Evolutionary conservation across 2,888 invertebrate species (phyloP), one percentile per base, ranked within the genome.

Genomic region (Hirtodrosophila alboralis): DNA sequence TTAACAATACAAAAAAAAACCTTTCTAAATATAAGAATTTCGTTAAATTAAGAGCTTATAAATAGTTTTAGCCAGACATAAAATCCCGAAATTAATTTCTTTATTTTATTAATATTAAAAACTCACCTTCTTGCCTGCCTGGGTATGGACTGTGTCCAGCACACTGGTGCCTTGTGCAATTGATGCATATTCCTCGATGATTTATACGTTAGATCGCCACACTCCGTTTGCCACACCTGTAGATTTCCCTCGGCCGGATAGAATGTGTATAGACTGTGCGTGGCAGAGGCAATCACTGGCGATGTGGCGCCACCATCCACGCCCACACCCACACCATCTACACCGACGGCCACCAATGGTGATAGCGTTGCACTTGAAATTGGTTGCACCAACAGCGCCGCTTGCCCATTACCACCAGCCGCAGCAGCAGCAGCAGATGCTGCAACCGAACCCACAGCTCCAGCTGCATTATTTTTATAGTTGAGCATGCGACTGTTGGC

Each of bases 71-170:
- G n/a, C n/a, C n/a, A n/a, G n/a, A n/a, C n/a, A n/a, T n/a, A n/a
- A n/a, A n/a, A n/a, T n/a, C n/a, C n/a, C n/a, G n/a, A n/a, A n/a
- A n/a, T n/a, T n/a, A n/a, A n/a, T n/a, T n/a, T n/a, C n/a, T n/a
- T n/a, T n/a, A n/a, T n/a, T n/a, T n/a, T n/a, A n/a, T n/a, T n/a
- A n/a, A 16, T 10, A 6, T 7, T 8, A 12, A 13, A 5, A 5
- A 68, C 89, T 90, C 68, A 91, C 91, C 90, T 88, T 90, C 90
- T 90, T 41, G 91, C 87, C 87, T 91, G 90, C 76, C 91, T 88
- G 85, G 91, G 90, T 80, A 90, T 88, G 26, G 91, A 91, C 76
- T 91, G 90, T 69, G 91, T 91, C 91, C 91, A 91, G 78, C 90
- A 90, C 62, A 90, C 88, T 10, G 81, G 85, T 58, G 90, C 90